phyloP scores from a whole-genome alignment of 92 coral and sea anemone species.

The Phenganax subtilis region DNA sequence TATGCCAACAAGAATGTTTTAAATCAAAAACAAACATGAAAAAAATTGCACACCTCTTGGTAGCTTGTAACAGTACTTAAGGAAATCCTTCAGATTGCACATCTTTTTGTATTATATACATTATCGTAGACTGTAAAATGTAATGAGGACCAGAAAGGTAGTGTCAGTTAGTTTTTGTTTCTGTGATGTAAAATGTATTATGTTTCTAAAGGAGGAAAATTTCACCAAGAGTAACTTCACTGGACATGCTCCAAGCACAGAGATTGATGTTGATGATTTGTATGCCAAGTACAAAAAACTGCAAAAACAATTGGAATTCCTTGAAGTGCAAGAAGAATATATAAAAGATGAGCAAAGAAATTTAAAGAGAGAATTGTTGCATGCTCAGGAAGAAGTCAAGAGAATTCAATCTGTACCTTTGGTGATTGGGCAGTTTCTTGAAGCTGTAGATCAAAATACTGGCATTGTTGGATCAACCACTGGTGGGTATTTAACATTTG shows the following conservation, averaged over 20 bases:
- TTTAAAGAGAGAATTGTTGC: slow-evolving; percentile 87
- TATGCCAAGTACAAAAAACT: slow-evolving; percentile 92
- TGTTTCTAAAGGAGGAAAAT: slow-evolving; percentile 31
- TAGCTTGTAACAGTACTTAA: no score
- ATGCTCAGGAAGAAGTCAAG: slow-evolving; percentile 98
- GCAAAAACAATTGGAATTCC: slow-evolving; percentile 86
- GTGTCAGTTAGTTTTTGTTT: no score
- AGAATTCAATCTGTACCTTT: slow-evolving; percentile 97
- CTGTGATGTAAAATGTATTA: no score
- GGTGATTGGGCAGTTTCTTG: slow-evolving; percentile 98
- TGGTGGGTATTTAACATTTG: slow-evolving; percentile 50
- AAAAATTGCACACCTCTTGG: no score
- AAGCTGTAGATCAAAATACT: slow-evolving; percentile 96
- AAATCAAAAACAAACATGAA: no score
- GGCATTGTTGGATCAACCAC: slow-evolving; percentile 99
- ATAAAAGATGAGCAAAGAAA: slow-evolving; percentile 99
- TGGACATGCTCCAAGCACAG: slow-evolving; percentile 9
- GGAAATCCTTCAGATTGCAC: no score
- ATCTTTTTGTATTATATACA: not conserved
- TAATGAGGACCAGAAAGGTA: not conserved
- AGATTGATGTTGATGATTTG: slow-evolving; percentile 71
- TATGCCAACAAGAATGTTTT: no score
- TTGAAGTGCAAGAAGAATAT: slow-evolving; percentile 97
- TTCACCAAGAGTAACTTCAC: slow-evolving; percentile 30
- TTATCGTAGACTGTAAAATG: not conserved